phyloP scores from a whole-genome alignment of 2,113 vertebrate genomes.

The Percopsis transmontana region DNA sequence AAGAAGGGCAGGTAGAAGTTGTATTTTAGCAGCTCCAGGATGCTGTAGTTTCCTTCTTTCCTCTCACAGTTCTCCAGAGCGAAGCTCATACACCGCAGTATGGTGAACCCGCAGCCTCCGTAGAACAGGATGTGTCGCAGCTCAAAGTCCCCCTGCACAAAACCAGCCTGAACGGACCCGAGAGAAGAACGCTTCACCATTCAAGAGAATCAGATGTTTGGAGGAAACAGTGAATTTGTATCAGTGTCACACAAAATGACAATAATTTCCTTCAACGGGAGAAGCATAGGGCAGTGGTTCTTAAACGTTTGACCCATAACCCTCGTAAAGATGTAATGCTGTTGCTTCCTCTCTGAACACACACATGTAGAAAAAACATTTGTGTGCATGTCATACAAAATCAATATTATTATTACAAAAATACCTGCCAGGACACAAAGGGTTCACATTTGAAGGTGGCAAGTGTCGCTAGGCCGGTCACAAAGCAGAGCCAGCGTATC shows the following conservation, averaged over 20 bases:
- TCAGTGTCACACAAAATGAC: too few species aligned
- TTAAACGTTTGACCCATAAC: too few species aligned
- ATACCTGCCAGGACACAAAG: constrained; percentile 91
- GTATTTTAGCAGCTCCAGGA: constrained; percentile 93
- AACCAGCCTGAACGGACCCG: constrained; percentile 66
- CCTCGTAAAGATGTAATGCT: too few species aligned
- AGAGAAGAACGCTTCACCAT: neutral
- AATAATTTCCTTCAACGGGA: too few species aligned
- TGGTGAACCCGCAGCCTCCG: constrained; percentile 88
- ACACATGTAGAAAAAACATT: neutral
- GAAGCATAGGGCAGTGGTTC: too few species aligned
- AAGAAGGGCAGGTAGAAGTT: constrained; percentile 99
- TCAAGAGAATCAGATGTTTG: too few species aligned
- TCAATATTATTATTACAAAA: neutral
- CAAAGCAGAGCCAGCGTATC: constrained; percentile 89
- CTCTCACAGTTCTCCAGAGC: constrained; percentile 87
- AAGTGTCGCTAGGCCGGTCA: constrained; percentile 84
- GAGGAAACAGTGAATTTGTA: too few species aligned
- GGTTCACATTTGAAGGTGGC: constrained; percentile 92
- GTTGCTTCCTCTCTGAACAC: too few species aligned
- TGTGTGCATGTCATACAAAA: neutral
- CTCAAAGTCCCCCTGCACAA: constrained; percentile 86
- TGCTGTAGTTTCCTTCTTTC: constrained; percentile 85
- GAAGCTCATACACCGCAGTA: constrained; percentile 94
- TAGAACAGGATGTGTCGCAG: constrained; percentile 92